These are phyloP conservation scores for Phyto melanocephala DNA, from an alignment of 2,888 invertebrate genomes.

Conservation along the genomic window DNA sequence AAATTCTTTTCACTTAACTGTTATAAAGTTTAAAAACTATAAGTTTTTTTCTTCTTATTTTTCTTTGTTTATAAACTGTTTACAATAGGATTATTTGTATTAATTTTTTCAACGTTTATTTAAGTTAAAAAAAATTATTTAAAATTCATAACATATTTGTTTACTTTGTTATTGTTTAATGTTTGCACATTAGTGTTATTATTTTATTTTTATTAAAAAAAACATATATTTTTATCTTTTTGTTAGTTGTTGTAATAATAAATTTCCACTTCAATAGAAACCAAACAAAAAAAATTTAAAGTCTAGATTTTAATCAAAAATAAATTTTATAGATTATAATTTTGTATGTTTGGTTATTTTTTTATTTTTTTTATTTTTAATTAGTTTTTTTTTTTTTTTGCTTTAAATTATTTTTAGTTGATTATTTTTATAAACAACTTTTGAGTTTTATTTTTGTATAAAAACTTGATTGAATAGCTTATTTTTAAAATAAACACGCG, in stretches of 20 bases:
- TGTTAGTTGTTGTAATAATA: neutral
- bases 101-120: neutral
- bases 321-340: neutral
- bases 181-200: neutral
- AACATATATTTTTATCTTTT: conserved; percentile 2
- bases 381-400: conserved; percentile 16
- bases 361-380: too few species aligned
- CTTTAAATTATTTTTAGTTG: conserved; percentile 3
- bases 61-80: neutral
- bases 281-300: neutral
- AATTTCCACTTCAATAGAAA: neutral
- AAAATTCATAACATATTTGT: conserved; percentile 4
- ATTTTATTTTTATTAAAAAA: neutral
- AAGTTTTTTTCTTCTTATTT: neutral
- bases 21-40: neutral
- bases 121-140: neutral
- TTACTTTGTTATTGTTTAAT: neutral
- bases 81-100: neutral
- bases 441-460: conserved; percentile 50
- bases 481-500: conserved; percentile 63
- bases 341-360: neutral
- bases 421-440: conserved; percentile 1
- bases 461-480: conserved; percentile 46
- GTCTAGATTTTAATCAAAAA: conserved; percentile 23
- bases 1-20: neutral